These are phyloP conservation scores for Nebria salina DNA, from an alignment of 2,888 invertebrate species.

Conservation along the genomic window DNA sequence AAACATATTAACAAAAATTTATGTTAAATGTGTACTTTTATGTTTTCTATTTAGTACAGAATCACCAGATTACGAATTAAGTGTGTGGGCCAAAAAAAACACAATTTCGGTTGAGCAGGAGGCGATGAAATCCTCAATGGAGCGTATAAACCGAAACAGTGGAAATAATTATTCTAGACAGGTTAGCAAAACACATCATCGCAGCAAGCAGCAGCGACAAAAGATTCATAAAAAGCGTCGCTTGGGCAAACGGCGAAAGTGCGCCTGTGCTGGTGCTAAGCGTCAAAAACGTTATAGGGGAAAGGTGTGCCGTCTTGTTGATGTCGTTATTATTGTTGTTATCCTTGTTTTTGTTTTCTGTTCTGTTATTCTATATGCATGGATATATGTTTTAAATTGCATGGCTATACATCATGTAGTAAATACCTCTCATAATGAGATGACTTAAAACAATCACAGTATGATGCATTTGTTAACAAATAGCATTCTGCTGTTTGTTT, in stretches of 20 bases:
- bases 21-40: neutral
- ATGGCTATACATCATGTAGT: neutral
- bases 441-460: too few species aligned
- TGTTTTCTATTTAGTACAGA: neutral
- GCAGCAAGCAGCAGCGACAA: neutral
- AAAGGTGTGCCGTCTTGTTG: constrained; percentile 13
- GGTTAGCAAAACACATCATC: constrained; percentile 12
- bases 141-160: constrained; percentile 24
- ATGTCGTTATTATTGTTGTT: constrained; percentile 9
- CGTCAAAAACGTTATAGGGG: constrained; percentile 24
- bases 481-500: too few species aligned
- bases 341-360: neutral
- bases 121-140: neutral
- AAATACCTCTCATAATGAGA: neutral
- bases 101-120: neutral
- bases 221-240: constrained; percentile 19
- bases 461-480: too few species aligned
- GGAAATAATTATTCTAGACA: constrained; percentile 25
- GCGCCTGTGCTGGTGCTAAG: constrained; percentile 11
- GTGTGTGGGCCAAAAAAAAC: neutral
- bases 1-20: neutral
- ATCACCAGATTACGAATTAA: neutral
- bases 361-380: neutral
- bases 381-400: neutral
- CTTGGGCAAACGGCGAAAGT: constrained; percentile 17